Evolutionary conservation across 1,140 invertebrate species (phyloP), one percentile per base, ranked within the genome.

Genomic region (Tetragnatha versicolor): DNA sequence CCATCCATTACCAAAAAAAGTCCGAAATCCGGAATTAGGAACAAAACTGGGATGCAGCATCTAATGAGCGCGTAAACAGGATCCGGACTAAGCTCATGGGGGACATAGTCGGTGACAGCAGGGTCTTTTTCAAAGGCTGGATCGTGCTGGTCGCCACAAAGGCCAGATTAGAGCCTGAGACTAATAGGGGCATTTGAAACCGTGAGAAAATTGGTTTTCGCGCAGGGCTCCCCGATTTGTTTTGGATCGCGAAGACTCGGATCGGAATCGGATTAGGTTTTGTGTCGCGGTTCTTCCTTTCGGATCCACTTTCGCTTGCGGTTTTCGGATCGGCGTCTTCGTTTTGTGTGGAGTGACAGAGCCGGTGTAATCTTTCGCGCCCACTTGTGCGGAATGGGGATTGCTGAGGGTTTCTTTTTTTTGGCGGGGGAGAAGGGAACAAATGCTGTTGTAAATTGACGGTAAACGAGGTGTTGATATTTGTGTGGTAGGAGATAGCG

Each of bases 191-290:
- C 25, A 20, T 31, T 63, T 77, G 65, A 47, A 77, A 77, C 45
- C 73, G 73, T 77, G 73, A 77, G 73, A 77, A 77, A 77, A 77
- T 77, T 77, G 73, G 73, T 77, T 77, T 77, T 42, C 73, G 55
- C 47, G n/a, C n/a, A n/a, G n/a, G 72, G 42, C 29, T 70, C 27
- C 33, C 47, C 31, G 45, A 17, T 49, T 25, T 47, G 27, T 27
- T 65, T 35, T 39, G 9, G 3, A 25, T 27, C 22, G 42, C 5
- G 3, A n/a, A n/a, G n/a, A n/a, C n/a, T 47, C 22, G 14, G 49
- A 47, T 29, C 22, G 47, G 39, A 77, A 65, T 77, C 60, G 73
- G 73, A 77, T 77, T 77, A 77, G n/a, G 45, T 3, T 33, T 51
- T 53, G 60, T 77, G 33, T 25, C 25, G 6, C 12, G 25, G 58